Percentiles rank a stretch among this genome's conserved stretches.
phyloP scores from a whole-genome alignment of 1,140 invertebrate genomes.

The Drosophila truncata region DNA sequence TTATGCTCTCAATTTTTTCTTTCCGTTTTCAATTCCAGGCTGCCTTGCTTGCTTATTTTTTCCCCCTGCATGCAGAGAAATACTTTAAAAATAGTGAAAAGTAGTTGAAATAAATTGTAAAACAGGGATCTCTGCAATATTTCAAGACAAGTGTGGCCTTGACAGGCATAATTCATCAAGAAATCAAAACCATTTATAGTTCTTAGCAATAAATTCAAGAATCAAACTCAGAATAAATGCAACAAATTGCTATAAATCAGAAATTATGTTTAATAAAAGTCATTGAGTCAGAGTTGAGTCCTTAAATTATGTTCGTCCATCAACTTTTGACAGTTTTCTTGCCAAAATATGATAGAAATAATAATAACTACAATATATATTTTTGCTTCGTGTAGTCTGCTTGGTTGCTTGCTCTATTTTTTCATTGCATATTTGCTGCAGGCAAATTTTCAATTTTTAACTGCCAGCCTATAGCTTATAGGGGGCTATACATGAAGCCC shows the following conservation, averaged over 20 bases:
- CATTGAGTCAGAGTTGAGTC: neutral
- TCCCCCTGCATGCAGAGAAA: conserved; percentile 23
- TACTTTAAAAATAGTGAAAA: neutral
- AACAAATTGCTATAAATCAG: neutral
- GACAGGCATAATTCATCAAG: too few species aligned
- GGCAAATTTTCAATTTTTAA: conserved; percentile 59
- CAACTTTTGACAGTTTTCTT: neutral
- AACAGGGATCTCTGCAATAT: too few species aligned
- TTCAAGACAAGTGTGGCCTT: neutral
- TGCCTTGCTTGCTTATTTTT: conserved; percentile 8
- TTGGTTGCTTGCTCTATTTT: neutral
- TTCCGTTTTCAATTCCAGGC: conserved; percentile 15
- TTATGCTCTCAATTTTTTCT: conserved; percentile 64
- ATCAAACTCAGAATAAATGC: neutral
- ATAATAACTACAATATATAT: neutral
- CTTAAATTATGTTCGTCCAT: neutral
- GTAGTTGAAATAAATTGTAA: neutral
- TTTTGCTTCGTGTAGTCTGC: neutral
- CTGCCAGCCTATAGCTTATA: conserved; percentile 27
- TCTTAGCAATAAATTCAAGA: neutral
- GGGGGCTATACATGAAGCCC: conserved; percentile 30
- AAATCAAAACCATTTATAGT: neutral
- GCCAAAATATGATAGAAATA: neutral
- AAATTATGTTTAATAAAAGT: neutral
- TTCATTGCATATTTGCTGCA: conserved; percentile 45